Conservation (phyloP, 2,797 vertebrate species). For the Sus cebifrons region DNA sequence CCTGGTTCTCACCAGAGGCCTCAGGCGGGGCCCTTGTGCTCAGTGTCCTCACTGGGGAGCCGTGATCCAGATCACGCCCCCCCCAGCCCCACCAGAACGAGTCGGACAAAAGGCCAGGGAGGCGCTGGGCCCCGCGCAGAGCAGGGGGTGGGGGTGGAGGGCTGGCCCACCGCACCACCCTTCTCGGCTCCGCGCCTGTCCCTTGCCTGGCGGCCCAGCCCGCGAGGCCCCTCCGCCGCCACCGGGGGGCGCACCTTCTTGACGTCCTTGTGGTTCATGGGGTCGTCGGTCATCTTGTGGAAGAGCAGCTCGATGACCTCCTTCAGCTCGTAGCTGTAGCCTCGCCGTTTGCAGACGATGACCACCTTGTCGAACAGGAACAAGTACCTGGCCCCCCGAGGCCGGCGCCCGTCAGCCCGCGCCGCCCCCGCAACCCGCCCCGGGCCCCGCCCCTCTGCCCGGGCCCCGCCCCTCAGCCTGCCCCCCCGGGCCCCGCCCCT, state of each 20-base stretch:
- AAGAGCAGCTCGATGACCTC: slow-evolving; percentile 97
- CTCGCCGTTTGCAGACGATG: slow-evolving; percentile 98
- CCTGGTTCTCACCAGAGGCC: background rate
- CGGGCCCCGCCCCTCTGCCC: background rate
- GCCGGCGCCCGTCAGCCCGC: fast-evolving
- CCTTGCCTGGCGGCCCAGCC: background rate
- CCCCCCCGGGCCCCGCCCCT: background rate
- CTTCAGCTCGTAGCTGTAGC: slow-evolving; percentile 98
- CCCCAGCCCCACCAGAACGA: background rate
- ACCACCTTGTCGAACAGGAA: slow-evolving; percentile 99
- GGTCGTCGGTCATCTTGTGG: slow-evolving; percentile 99
- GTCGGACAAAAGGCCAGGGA: background rate
- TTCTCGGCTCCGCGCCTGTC: background rate
- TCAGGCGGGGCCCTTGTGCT: no score
- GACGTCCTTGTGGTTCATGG: slow-evolving; percentile 98
- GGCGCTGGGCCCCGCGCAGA: background rate
- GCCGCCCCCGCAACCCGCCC: background rate
- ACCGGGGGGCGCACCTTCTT: slow-evolving; percentile 94
- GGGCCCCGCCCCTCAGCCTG: fast-evolving
- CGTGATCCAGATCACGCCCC: background rate
- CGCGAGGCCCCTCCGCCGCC: fast-evolving
- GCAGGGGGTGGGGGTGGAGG: no score
- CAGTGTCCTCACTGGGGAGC: background rate
- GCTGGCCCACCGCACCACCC: fast-evolving
- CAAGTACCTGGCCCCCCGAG: slow-evolving; percentile 93